Percentiles rank a stretch among this genome's conserved stretches.
Evolutionary conservation across 2,797 vertebrate species (phyloP).

Genomic region (Sphaeramia orbicularis): DNA sequence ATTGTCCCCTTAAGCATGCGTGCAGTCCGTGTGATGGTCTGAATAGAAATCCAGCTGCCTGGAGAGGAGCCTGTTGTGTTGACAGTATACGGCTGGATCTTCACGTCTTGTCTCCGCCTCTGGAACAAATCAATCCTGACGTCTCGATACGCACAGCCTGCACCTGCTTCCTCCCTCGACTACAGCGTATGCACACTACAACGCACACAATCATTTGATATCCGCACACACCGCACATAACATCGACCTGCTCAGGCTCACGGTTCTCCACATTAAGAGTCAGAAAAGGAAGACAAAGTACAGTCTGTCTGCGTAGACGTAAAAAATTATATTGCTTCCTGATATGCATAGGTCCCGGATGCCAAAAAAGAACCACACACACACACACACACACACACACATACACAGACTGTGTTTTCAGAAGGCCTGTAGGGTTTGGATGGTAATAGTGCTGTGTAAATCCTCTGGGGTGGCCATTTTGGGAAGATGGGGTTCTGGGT

Average conservation of each 20-base stretch:
- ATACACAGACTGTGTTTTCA: slow-evolving; percentile 49
- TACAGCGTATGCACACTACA: slow-evolving; percentile 6
- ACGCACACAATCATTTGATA: neutral
- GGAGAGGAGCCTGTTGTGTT: slow-evolving; percentile 82
- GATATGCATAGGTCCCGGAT: slow-evolving; percentile 33
- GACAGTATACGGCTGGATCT: slow-evolving; percentile 81
- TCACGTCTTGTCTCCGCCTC: slow-evolving; percentile 67
- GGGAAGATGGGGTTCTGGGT: slow-evolving; percentile 65
- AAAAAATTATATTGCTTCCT: slow-evolving; percentile 47
- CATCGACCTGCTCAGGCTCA: slow-evolving; percentile 7
- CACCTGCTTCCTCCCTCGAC: slow-evolving; percentile 67
- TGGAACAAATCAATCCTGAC: slow-evolving; percentile 80
- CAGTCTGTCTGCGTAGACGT: slow-evolving; percentile 24
- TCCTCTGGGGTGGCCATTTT: slow-evolving; percentile 67
- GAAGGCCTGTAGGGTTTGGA: slow-evolving; percentile 55
- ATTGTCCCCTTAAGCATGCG: slow-evolving; percentile 41
- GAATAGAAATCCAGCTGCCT: slow-evolving; percentile 86
- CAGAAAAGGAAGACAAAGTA: slow-evolving; percentile 50
- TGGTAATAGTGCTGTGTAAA: slow-evolving; percentile 63
- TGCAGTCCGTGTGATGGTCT: slow-evolving; percentile 54
- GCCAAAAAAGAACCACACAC: slow-evolving; percentile 30
- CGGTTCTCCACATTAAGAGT: slow-evolving; percentile 18
- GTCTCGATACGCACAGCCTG: slow-evolving; percentile 31
- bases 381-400: slow-evolving; percentile 26
- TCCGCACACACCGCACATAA: neutral